Base-by-base conservation (phyloP, 2,113 vertebrate species). In the Microcebus jonahi region DNA sequence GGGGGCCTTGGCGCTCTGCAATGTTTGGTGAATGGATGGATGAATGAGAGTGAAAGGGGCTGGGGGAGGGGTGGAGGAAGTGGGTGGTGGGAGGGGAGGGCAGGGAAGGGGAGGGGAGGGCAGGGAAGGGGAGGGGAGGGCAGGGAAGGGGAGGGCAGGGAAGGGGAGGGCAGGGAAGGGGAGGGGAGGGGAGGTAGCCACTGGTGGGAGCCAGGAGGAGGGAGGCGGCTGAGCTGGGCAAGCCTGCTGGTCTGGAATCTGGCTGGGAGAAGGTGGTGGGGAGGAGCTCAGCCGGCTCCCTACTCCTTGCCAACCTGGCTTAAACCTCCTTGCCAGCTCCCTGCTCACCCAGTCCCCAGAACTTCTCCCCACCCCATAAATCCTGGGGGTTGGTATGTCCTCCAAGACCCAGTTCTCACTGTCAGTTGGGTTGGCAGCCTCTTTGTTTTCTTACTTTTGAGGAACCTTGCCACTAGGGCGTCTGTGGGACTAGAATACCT, bases 1-100 rank as follows among this genome's bases (percentile, higher is more conserved):
- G 95, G 81, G 67, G 20, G 55, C 59, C 82, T 82, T 25, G 61
- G 81, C 10, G 13, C 89, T 77, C 67, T 36, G 91, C 9, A 48
- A 85, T 90, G n/a, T 86, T 75, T 65, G 13, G 77, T 91, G 96
- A 95, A 94, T 63, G 96, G 91, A 79, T 39, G 70, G 89, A 79
- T 94, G 89, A 94, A 96, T 90, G 95, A 89, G 81, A 39, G 65
- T 13, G 18, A 65, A 57, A 42, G 55, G 87, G 92, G 36, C 57
- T 31, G 90, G 90, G 76, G 91, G 81, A 83, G 71, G 95, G 83
- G 80, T 25, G 0, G 82, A 89, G 92, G 70, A 89, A 92, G 68
- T 92, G 13, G 75, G 82, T 42, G 17, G 67, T 23, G 29, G 76
- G 88, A 61, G 75, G 77, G 90, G 48, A 48, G 48, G 39, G 39